Evolutionary conservation across 2,888 invertebrate species (phyloP), one percentile per base, ranked within the genome.

Genomic region (Polyommatus icarus): DNA sequence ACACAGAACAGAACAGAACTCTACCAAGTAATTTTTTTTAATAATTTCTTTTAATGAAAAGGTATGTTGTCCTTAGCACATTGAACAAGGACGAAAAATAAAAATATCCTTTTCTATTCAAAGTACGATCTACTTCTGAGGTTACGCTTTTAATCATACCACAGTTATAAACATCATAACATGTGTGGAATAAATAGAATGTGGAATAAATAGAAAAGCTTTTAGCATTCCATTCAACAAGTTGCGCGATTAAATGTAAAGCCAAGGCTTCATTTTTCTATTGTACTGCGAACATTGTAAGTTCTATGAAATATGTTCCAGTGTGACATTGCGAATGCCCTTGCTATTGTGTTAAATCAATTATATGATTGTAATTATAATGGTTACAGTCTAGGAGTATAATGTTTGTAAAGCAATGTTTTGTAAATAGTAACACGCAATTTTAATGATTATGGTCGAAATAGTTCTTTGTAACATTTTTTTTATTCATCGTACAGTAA

Each of bases 261-360:
- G 72, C 72, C 72, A 40, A 75, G 50, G 50, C 29, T 54, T 29
- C 54, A 54, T 29, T 20, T 29, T 46, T 75, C 54, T 32, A 54
- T 75, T 54, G 18, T 54, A 18, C 75, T 75, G 29, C 50, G 24
- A 75, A 29, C 50, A 20, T 50, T 50, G 50, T 50, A 54, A 15
- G 8, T 75, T 75, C 29, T 54, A 50, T 75, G 73, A 12, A 50
- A 75, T 40, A 20, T 46, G 46, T 46, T 46, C 24, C 46, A 46
- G 20, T 12, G 73, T 73, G 73, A 73, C 73, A 73, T 73, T 73
- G 73, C 12, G n/a, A 73, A 72, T 40, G 72, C 73, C 46, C 73
- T 73, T 73, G 73, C 20, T 24, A 36, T 40, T 71, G 71, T 40
- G 18, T 40, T 18, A 5, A 71, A 40, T 71, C 3, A 18, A 71